Evolutionary conservation across 2,797 vertebrate genomes (phyloP).

Genomic region (Lithobates sylvaticus): DNA sequence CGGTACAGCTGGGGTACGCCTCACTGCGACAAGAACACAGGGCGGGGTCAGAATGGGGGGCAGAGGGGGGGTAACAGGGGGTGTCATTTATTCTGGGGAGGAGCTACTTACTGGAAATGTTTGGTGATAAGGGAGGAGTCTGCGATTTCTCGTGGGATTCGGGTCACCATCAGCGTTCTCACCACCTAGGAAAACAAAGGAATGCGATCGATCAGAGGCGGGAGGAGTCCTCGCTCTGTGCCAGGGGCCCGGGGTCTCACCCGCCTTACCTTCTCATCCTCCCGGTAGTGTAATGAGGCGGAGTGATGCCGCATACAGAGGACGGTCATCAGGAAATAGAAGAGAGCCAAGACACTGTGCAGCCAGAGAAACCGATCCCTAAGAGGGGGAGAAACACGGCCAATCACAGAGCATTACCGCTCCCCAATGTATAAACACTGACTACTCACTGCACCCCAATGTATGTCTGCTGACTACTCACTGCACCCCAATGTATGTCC

Average conservation of each 20-base stretch:
- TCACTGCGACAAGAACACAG: constrained; percentile 78
- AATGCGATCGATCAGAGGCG: not conserved
- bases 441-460: no score
- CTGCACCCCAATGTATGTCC: no score
- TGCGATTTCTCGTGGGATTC: constrained; percentile 89
- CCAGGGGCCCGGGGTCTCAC: not conserved
- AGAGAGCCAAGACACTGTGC: constrained; percentile 89
- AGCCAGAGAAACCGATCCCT: constrained; percentile 93
- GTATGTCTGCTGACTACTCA: no score
- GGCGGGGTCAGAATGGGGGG: not conserved
- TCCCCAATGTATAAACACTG: not conserved
- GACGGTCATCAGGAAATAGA: constrained; percentile 91
- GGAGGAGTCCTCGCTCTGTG: no score
- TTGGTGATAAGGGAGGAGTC: constrained; percentile 92
- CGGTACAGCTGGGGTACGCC: constrained; percentile 93
- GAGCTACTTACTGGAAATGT: constrained; percentile 92
- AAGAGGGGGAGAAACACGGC: not conserved
- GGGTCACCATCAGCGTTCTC: constrained; percentile 93
- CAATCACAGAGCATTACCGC: not conserved
- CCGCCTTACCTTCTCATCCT: constrained; percentile 84
- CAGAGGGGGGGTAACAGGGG: accelerated
- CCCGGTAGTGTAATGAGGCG: constrained; percentile 85
- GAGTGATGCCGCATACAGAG: constrained; percentile 93
- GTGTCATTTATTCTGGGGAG: not conserved
- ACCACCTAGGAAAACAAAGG: constrained; percentile 77